Evolutionary conservation across 2,113 vertebrate species (phyloP).

Genomic region (Nipponia nippon): DNA sequence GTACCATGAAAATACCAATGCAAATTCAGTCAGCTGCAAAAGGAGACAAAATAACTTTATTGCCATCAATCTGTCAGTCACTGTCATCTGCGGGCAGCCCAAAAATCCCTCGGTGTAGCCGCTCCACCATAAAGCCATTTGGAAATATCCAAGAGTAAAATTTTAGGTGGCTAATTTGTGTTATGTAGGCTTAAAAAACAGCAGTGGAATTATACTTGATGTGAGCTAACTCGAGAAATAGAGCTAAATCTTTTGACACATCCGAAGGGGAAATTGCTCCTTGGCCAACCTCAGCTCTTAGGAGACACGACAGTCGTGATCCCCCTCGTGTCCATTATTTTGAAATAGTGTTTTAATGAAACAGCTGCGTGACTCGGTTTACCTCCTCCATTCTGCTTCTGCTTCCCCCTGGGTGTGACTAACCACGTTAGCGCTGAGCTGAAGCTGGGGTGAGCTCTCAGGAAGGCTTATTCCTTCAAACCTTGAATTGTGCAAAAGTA

Average conservation of each 20-base stretch:
- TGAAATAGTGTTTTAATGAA: neutral
- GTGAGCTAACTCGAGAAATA: neutral
- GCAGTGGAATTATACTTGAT: neutral
- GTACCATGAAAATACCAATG: neutral
- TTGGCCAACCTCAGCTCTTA: neutral
- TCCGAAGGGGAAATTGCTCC: neutral
- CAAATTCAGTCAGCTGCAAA: neutral
- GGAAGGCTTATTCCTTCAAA: neutral
- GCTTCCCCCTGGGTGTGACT: neutral
- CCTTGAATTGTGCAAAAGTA: fast-evolving
- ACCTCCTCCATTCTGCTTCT: neutral
- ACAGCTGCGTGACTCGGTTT: neutral
- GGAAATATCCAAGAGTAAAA: neutral
- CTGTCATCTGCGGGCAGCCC: neutral
- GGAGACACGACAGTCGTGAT: fast-evolving
- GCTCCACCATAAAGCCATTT: fast-evolving
- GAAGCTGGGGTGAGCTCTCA: neutral
- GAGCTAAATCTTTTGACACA: neutral
- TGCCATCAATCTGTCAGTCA: neutral
- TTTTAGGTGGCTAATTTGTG: neutral
- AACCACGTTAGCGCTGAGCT: fast-evolving
- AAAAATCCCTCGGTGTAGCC: neutral
- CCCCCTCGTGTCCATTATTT: fast-evolving
- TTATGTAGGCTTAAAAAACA: neutral
- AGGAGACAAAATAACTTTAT: neutral